Evolutionary conservation across 2,888 invertebrate genomes (phyloP).

Genomic region (Schizaphis graminum): DNA sequence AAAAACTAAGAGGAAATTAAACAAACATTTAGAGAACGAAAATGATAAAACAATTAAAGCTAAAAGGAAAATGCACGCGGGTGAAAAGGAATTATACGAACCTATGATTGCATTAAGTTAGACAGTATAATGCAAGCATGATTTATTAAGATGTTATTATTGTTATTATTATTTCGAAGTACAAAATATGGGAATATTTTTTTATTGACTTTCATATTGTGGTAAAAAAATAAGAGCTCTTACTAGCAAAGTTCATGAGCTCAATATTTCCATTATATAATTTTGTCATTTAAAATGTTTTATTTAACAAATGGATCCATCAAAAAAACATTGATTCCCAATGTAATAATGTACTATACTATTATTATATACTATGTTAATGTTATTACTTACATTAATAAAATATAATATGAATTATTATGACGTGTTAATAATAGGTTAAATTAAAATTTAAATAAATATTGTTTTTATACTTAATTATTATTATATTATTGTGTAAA

Average conservation of each 20-base stretch:
- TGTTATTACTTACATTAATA: conserved; percentile 4
- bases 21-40: conserved; percentile 67
- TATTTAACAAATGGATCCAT: not conserved
- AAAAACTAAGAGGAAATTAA: conserved; percentile 69
- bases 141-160: not conserved
- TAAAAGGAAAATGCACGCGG: conserved; percentile 67
- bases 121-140: not conserved
- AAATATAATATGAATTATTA: not conserved
- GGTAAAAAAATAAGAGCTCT: not conserved
- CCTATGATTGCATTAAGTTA: conserved; percentile 80
- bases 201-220: not conserved
- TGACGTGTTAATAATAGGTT: not conserved
- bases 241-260: not conserved
- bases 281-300: not conserved
- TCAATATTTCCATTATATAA: not conserved
- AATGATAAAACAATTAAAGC: conserved; percentile 67
- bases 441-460: not conserved
- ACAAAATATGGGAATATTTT: conserved; percentile 21
- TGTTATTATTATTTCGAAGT: conserved; percentile 5
- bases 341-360: conserved; percentile 13
- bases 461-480: conserved; percentile 6
- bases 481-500: not conserved
- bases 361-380: not conserved
- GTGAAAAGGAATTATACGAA: conserved; percentile 76
- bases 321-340: not conserved